phyloP scores from a whole-genome alignment of 2,797 vertebrate genomes.

The Enoplosus armatus region DNA sequence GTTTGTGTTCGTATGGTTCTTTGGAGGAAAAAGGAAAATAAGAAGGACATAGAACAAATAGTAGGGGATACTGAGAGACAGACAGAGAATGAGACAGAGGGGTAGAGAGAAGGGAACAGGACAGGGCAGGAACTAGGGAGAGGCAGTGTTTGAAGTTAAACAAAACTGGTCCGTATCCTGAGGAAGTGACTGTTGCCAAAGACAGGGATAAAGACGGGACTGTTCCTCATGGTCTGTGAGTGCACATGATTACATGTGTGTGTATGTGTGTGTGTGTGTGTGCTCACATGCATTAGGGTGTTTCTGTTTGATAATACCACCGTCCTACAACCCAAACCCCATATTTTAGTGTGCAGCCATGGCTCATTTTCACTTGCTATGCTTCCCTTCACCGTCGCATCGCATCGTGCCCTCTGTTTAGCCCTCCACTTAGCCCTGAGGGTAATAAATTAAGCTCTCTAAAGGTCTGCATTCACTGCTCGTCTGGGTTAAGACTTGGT shows the following conservation, averaged over 20 bases:
- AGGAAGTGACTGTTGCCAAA: slow-evolving; percentile 83
- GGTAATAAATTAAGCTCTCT: slow-evolving; percentile 64
- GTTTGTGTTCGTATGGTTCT: slow-evolving; percentile 33
- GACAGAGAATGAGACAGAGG: slow-evolving; percentile 37
- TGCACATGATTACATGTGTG: slow-evolving; percentile 73
- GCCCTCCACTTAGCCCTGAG: slow-evolving; percentile 32
- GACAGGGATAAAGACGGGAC: slow-evolving; percentile 76
- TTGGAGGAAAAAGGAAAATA: slow-evolving; percentile 36
- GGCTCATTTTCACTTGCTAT: slow-evolving; percentile 54
- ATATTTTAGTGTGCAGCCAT: slow-evolving; percentile 43
- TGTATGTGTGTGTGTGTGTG: slow-evolving; percentile 37
- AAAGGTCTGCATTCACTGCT: slow-evolving; percentile 55
- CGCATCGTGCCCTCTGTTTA: slow-evolving; percentile 43
- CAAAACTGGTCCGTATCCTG: slow-evolving; percentile 80
- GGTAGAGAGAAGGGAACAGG: slow-evolving; percentile 59
- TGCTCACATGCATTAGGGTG: slow-evolving; percentile 13
- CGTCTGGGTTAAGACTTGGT: slow-evolving; percentile 22
- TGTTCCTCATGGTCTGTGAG: slow-evolving; percentile 70
- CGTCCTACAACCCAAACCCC: slow-evolving; percentile 44
- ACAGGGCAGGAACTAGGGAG: slow-evolving; percentile 72
- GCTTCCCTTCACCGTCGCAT: slow-evolving; percentile 19
- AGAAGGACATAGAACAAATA: slow-evolving; percentile 47
- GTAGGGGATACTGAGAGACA: slow-evolving; percentile 26
- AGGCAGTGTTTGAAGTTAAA: slow-evolving; percentile 81
- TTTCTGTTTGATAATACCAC: slow-evolving; percentile 60